phyloP scores from a whole-genome alignment of 2,113 vertebrate genomes.

The Ranitomeya imitator region DNA sequence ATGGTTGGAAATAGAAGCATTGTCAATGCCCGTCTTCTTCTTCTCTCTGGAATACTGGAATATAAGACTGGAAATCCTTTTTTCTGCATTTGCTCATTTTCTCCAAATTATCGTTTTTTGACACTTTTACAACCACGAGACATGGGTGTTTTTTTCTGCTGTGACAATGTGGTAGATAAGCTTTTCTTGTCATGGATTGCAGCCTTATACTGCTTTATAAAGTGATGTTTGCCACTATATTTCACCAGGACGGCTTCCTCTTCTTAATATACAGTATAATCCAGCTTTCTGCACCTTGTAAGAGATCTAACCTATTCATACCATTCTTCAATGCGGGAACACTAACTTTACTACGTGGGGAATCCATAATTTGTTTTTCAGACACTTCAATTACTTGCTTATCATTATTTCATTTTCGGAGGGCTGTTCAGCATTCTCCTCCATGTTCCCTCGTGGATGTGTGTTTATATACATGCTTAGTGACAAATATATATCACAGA shows the following conservation, averaged over 20 bases:
- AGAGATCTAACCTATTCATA: slow-evolving; percentile 3
- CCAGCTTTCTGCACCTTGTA: slow-evolving; percentile 9
- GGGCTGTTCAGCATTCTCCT: slow-evolving; percentile 11
- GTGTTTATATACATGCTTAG: slow-evolving; percentile 18
- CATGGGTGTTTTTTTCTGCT: not conserved
- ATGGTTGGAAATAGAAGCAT: not conserved
- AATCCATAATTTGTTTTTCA: slow-evolving; percentile 30
- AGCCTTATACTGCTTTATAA: not conserved
- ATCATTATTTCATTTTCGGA: slow-evolving; percentile 43
- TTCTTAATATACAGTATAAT: not conserved
- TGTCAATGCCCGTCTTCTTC: not conserved
- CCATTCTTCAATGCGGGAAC: slow-evolving; percentile 14
- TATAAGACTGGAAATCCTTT: not conserved
- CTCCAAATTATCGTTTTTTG: not conserved
- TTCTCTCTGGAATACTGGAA: slow-evolving; percentile 7
- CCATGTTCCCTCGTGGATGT: slow-evolving; percentile 21
- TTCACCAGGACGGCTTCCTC: not conserved
- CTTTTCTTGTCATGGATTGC: not conserved
- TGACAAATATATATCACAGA: slow-evolving; percentile 28
- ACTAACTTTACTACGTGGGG: slow-evolving; percentile 5
- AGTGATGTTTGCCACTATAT: not conserved
- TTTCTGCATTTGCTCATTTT: not conserved
- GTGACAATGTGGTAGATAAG: not conserved
- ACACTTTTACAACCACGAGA: not conserved
- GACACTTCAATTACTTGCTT: slow-evolving; percentile 43